A percentile compares a stretch with the other conserved stretches of the same genome.
Conservation (phyloP, 2,888 invertebrate genomes). For the Pachydiplax longipennis region DNA sequence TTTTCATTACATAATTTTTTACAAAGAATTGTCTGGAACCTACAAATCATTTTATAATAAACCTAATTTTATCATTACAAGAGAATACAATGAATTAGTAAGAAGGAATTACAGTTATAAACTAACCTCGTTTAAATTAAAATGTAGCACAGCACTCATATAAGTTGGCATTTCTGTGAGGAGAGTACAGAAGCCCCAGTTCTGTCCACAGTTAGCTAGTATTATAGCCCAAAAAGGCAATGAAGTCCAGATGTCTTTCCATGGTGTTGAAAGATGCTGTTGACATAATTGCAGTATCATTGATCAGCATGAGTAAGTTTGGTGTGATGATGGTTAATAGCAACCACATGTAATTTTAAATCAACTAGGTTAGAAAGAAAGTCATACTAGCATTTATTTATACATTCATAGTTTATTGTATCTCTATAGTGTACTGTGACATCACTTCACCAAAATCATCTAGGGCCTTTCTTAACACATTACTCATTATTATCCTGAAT, state of each 20-base stretch:
- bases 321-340: not conserved
- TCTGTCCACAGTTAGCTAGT: conserved; percentile 75
- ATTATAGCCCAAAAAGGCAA: conserved; percentile 75
- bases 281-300: not conserved
- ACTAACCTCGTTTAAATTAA: conserved; percentile 70
- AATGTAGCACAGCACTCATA: conserved; percentile 75
- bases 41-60: not conserved
- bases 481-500: no score
- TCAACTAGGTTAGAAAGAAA: no score
- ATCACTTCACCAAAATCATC: no score
- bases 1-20: no score
- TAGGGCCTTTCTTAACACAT: no score
- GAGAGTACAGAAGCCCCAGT: conserved; percentile 85
- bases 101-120: not conserved
- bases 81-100: not conserved
- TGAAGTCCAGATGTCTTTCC: conserved; percentile 73
- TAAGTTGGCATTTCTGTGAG: conserved; percentile 83
- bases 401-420: no score
- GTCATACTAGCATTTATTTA: no score
- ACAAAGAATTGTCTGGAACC: not conserved
- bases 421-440: no score
- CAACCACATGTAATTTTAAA: not conserved
- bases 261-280: conserved; percentile 66
- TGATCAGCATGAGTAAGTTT: not conserved
- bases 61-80: not conserved